Evolutionary conservation across 2,113 vertebrate genomes (phyloP).

Genomic region (Mionectes macconnelli): DNA sequence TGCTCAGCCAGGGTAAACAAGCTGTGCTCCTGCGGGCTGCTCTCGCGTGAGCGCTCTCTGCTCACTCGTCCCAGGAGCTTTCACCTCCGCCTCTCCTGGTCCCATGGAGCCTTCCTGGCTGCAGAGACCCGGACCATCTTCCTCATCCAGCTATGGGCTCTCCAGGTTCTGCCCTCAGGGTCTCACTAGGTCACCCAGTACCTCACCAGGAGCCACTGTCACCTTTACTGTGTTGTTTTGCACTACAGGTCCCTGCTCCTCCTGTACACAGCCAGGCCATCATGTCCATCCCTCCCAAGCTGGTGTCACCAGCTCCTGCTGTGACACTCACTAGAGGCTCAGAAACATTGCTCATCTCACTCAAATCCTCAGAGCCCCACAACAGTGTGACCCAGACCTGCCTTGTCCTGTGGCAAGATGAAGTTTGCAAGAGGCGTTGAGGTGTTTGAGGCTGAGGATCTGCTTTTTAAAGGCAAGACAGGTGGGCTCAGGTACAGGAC

Average conservation of each 20-base stretch:
- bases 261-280: background rate
- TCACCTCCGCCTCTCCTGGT: background rate
- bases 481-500: background rate
- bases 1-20: constrained; percentile 69
- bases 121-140: fast-evolving
- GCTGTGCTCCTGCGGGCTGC: constrained; percentile 40
- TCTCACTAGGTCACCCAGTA: background rate
- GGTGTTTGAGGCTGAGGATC: background rate
- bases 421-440: background rate
- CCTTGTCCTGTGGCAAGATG: fast-evolving
- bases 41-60: constrained; percentile 10
- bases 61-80: constrained; percentile 40
- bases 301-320: background rate
- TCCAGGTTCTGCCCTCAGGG: background rate
- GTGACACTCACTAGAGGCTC: background rate
- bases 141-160: background rate
- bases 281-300: background rate
- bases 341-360: background rate
- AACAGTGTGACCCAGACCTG: background rate
- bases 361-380: background rate
- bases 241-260: background rate
- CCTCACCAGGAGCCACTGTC: background rate
- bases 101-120: background rate
- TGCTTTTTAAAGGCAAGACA: background rate
- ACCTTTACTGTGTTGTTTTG: background rate